phyloP scores from a whole-genome alignment of 2,797 vertebrate species.

The Morus bassanus region DNA sequence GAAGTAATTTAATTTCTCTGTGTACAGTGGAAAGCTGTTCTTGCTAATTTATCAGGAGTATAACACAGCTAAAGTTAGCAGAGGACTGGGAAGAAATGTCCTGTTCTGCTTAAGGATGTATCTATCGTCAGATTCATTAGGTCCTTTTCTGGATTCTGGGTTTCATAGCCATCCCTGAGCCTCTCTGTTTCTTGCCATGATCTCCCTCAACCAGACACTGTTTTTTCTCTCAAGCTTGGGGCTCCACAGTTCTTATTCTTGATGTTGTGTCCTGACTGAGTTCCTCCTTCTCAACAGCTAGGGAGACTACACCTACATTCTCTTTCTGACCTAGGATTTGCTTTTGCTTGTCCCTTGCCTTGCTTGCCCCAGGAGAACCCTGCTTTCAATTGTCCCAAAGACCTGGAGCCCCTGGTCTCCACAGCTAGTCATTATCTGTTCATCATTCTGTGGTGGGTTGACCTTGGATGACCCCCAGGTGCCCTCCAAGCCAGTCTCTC shows the following conservation, averaged over 20 bases:
- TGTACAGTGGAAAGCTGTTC: background rate
- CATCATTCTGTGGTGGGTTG: background rate
- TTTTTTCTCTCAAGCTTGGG: background rate
- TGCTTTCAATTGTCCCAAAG: background rate
- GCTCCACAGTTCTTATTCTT: background rate
- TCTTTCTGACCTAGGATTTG: background rate
- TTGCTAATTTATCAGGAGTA: conserved; percentile 11
- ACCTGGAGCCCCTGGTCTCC: background rate
- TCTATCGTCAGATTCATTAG: background rate
- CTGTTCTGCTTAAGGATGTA: background rate
- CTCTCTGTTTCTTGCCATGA: background rate
- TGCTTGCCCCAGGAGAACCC: background rate
- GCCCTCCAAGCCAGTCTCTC: background rate
- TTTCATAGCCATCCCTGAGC: background rate
- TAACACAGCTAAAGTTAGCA: background rate
- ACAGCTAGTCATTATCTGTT: background rate
- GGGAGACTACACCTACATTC: background rate
- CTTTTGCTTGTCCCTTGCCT: background rate
- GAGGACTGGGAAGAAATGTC: background rate
- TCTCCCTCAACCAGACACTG: background rate
- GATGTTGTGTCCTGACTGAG: background rate
- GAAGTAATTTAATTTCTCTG: conserved; percentile 23
- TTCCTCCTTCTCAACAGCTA: background rate
- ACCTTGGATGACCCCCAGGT: background rate
- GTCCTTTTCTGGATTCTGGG: background rate